Evolutionary conservation across 2,113 vertebrate species (phyloP), one percentile per base, ranked within the genome.

Genomic region (Oncorhynchus clarkii): DNA sequence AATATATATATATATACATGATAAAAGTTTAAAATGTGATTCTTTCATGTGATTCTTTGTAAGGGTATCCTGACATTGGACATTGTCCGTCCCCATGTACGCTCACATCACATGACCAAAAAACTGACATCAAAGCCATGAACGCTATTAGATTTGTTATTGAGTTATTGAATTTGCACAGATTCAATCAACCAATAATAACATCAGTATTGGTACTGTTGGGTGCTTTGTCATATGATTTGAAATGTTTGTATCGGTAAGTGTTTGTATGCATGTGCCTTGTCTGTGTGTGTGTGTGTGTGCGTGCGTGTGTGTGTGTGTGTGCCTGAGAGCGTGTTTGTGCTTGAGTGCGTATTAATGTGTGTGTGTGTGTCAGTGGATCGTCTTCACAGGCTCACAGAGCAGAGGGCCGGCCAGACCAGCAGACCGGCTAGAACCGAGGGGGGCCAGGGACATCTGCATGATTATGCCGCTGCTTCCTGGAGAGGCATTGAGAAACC

Each of bases 391-490:
- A 94, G 91, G 93, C 92, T 91, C 92, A 93, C 94, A 95, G 94
- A 54, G 16, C 16, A 54, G 39, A 92, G 94, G 94, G 94, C 93
- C 92, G 84, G 88, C 91, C 90, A 93, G 94, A 96, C 95, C 95
- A 95, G 94, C 93, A 89, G 85, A 87, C 94, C 93, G 92, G 92
- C 93, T 88, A 87, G 76, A 93, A 92, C 84, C 84, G 84, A 93
- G 89, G 67, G 89, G 82, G 88, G 81, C 85, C 73, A 1, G 27
- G n/a, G 71, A 49, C 74, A 96, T 96, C 95, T 95, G 92, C 95
- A 96, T 96, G 95, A 96, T 96, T 93, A 85, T 87, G 90, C 93
- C 92, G 84, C 91, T 85, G 91, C 90, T 93, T 95, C 93, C 95
- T 92, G 93, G 94, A 88, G 94, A 93, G 93, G 77, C 90, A 85